Evolutionary conservation across 2,888 invertebrate genomes (phyloP).

Genomic region (Pandemis cinnamomeana): DNA sequence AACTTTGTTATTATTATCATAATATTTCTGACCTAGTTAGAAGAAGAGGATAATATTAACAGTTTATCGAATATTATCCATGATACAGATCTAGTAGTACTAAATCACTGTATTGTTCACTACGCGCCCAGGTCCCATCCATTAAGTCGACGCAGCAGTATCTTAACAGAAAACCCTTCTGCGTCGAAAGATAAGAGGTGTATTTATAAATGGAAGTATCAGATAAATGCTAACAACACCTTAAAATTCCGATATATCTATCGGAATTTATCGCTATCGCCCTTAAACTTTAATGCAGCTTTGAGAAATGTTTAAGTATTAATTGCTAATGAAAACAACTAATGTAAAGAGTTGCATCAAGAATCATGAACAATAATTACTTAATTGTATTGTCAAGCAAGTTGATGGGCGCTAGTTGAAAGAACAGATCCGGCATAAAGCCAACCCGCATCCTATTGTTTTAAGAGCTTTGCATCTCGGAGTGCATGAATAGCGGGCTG

Average conservation of each 20-base stretch:
- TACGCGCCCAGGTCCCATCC: constrained; percentile 18
- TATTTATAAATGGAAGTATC: constrained; percentile 44
- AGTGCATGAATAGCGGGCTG: constrained; percentile 49
- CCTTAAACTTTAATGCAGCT: background rate
- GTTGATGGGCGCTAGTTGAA: constrained; percentile 54
- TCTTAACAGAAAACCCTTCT: constrained; percentile 50
- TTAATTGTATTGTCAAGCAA: constrained; percentile 66
- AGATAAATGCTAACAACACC: constrained; percentile 32
- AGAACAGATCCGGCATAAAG: constrained; percentile 56
- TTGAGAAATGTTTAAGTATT: background rate
- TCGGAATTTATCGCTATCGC: too few species aligned
- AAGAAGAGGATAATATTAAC: too few species aligned
- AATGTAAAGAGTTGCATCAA: constrained; percentile 46
- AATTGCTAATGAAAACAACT: constrained; percentile 7
- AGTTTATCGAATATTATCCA: constrained; percentile 7
- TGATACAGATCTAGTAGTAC: constrained; percentile 11
- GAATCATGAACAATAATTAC: constrained; percentile 58
- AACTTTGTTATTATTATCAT: background rate
- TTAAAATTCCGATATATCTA: constrained; percentile 2
- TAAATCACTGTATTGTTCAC: constrained; percentile 29
- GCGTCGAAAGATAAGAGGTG: constrained; percentile 51
- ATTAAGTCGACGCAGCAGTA: constrained; percentile 34
- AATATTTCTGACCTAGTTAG: too few species aligned
- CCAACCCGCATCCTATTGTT: constrained; percentile 74
- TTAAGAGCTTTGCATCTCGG: constrained; percentile 61